phyloP scores from a whole-genome alignment of 2,797 vertebrate species.

The Eremophila alpestris region DNA sequence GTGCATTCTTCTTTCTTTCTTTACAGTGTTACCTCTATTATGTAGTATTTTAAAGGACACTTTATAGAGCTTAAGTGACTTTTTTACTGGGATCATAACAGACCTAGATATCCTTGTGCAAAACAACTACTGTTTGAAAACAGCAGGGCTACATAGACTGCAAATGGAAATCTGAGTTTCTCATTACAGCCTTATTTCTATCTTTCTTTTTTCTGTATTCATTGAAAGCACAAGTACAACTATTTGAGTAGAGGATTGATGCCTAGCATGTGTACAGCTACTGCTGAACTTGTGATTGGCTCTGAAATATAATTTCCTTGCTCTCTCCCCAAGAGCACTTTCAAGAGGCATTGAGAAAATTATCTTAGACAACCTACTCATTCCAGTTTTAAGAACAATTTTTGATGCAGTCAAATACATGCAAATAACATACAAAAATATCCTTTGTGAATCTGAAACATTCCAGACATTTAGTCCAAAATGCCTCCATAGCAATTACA shows the following conservation, averaged over 20 bases:
- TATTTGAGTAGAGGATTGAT: neutral
- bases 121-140: neutral
- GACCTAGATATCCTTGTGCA: neutral
- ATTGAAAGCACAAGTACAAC: neutral
- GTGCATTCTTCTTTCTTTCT: neutral
- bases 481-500: neutral
- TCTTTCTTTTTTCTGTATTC: neutral
- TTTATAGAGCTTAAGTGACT: neutral
- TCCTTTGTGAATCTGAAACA: neutral
- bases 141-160: neutral
- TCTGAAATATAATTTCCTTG: neutral
- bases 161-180: neutral
- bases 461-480: neutral
- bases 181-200: neutral
- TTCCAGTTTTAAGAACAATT: neutral
- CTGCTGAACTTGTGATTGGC: slow-evolving; percentile 15
- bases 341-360: slow-evolving; percentile 15
- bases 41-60: neutral
- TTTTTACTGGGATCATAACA: neutral
- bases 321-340: neutral
- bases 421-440: slow-evolving; percentile 4
- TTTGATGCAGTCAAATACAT: neutral
- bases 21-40: neutral
- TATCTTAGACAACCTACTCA: neutral
- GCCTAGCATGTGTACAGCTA: neutral